Evolutionary conservation across 2,888 invertebrate species (phyloP).

Genomic region (Chrysopilus asiliformis): DNA sequence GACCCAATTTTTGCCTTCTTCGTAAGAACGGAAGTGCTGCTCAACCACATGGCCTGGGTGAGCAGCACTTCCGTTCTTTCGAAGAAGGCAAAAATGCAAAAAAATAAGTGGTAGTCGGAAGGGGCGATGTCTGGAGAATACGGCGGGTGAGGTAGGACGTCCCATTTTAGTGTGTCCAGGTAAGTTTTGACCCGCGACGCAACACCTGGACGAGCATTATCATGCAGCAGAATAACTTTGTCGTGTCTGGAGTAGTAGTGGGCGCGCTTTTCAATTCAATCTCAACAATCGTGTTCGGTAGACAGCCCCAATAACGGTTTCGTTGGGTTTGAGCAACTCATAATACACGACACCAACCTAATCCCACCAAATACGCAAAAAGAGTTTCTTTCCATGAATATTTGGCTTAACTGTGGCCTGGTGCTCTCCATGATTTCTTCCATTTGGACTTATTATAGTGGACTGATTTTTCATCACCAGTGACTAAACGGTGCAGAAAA

Average conservation of each 20-base stretch:
- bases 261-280: background rate
- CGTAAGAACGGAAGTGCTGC: background rate
- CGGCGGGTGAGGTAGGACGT: background rate
- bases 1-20: background rate
- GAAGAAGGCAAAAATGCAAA: too few species aligned
- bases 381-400: too few species aligned
- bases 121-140: background rate
- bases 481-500: background rate
- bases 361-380: background rate
- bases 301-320: background rate
- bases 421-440: background rate
- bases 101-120: background rate
- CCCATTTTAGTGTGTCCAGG: background rate
- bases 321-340: background rate
- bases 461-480: background rate
- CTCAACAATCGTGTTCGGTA: background rate
- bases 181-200: background rate
- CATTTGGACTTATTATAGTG: background rate
- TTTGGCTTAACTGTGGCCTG: too few species aligned
- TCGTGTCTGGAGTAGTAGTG: background rate
- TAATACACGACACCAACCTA: background rate
- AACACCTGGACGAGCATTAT: background rate
- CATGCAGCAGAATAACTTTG: background rate
- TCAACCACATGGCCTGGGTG: background rate
- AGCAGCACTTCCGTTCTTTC: too few species aligned